Conservation (phyloP, 2,888 invertebrate species). For the Orgyia antiqua region DNA sequence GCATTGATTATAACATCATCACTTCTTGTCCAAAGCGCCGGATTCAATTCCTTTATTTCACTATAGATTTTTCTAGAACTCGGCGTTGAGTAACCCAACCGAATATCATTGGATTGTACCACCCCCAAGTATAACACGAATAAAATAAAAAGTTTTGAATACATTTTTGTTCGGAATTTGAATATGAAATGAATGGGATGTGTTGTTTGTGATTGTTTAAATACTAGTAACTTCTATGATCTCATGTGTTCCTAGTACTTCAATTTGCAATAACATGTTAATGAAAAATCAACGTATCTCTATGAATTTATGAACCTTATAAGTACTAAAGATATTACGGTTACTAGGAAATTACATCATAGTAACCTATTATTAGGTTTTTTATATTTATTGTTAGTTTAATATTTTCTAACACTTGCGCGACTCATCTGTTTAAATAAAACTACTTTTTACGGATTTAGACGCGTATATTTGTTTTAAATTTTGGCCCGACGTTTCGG, state of each 20-base stretch:
- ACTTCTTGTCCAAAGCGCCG: constrained; percentile 56
- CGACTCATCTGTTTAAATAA: too few species aligned
- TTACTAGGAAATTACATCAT: constrained; percentile 14
- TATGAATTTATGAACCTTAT: background rate
- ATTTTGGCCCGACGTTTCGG: too few species aligned
- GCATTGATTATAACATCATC: constrained; percentile 50
- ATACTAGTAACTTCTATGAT: constrained; percentile 19
- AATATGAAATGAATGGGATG: background rate
- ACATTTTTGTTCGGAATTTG: constrained; percentile 10
- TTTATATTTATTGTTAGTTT: too few species aligned
- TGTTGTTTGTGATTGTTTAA: constrained; percentile 6
- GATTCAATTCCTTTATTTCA: constrained; percentile 51
- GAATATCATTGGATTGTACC: constrained; percentile 33
- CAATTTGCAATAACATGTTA: constrained; percentile 20
- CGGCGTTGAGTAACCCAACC: constrained; percentile 27
- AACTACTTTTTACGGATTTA: too few species aligned
- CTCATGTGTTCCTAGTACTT: constrained; percentile 15
- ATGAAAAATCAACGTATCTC: constrained; percentile 13
- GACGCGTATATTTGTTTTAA: too few species aligned
- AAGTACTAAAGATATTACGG: constrained; percentile 6
- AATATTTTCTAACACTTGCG: too few species aligned
- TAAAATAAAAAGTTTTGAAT: constrained; percentile 11
- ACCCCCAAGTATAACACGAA: constrained; percentile 11
- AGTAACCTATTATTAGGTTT: constrained; percentile 2
- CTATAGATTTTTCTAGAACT: constrained; percentile 47